Base-by-base conservation (phyloP, 2,797 vertebrate genomes). In the Bucorvus abyssinicus region DNA sequence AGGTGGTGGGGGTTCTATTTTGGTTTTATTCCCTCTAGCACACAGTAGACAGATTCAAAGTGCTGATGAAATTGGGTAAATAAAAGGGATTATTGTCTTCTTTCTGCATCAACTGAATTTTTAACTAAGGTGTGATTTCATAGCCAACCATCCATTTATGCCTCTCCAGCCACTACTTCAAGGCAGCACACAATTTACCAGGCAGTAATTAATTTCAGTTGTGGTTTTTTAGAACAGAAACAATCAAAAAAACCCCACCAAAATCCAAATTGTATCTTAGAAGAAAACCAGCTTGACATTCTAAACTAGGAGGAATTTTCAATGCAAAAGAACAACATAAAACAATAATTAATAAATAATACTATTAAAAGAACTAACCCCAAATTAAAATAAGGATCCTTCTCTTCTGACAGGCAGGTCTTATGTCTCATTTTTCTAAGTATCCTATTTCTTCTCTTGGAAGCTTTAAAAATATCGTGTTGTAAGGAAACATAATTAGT, bases 171-270 rank as follows among this genome's bases (percentile, higher is more conserved):
- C 24, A 15, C 32, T 55, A 9, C 29, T 64, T 84, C 42, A 61
- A 61, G 36, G 30, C 30, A 75, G 19, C 1, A 3, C 21, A 60
- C 26, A 60, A 55, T 60, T 75, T 50, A 75, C 19, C 2, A 77
- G 23, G 7, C 22, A 85, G 73, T 15, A 5, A 42, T 65, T 50
- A 52, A 36, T 45, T 60, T 45, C 60, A 40, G 7, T 23, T 38
- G 7, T 10, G 5, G 7, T 74, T 67, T 59, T 30, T 45, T 27
- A 14, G 30, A 8, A 3, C 3, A 38, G 36, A 29, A 0, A 0
- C 4, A 44, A n/a, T 6, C 29, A 26, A 26, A 19, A 29, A n/a
- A 38, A n/a, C 4, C 6, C 6, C 22, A 9, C 9, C 7, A 61
- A 56, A 40, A 8, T 1, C 5, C 21, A 65, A 22, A 29, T 11